These are phyloP conservation scores for Neogobius melanostomus DNA, from an alignment of 2,113 vertebrate species.

Conservation along the genomic window DNA sequence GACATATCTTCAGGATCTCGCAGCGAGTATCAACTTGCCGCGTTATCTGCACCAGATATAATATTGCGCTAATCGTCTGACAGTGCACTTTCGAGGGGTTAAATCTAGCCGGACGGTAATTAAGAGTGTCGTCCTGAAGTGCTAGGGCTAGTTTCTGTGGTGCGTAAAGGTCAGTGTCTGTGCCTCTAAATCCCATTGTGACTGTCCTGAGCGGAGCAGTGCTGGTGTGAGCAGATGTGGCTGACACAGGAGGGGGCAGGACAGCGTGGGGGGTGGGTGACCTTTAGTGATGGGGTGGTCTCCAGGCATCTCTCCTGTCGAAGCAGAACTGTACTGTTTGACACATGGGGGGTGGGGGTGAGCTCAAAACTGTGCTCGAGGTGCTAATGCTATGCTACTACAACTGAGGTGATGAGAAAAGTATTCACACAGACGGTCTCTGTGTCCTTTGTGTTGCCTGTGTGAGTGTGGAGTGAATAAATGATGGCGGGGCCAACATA, in stretches of 20 bases:
- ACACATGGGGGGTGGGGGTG: not conserved
- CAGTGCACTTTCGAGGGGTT: constrained; percentile 54
- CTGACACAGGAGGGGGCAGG: constrained; percentile 54
- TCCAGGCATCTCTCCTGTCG: constrained; percentile 44
- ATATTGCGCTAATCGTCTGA: constrained; percentile 55
- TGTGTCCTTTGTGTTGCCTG: too few relatives aligned
- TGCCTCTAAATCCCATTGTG: constrained; percentile 65
- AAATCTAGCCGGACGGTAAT: constrained; percentile 70
- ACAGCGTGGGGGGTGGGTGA: constrained; percentile 57
- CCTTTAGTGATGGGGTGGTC: constrained; percentile 72
- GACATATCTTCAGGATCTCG: constrained; percentile 40
- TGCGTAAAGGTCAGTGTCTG: constrained; percentile 73
- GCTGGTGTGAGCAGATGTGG: constrained; percentile 69
- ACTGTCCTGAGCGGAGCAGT: constrained; percentile 69
- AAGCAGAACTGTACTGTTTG: constrained; percentile 31
- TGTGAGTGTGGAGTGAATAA: too few relatives aligned
- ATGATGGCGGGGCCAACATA: too few relatives aligned
- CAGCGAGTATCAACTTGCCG: constrained; percentile 66
- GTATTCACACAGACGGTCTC: not conserved
- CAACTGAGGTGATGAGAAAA: not conserved
- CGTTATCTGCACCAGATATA: constrained; percentile 55
- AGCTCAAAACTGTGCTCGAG: not conserved
- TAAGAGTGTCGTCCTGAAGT: constrained; percentile 72
- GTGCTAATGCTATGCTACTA: not conserved
- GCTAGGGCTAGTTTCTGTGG: constrained; percentile 52